Evolutionary conservation across 1,140 invertebrate genomes (phyloP), one percentile per base, ranked within the genome.

Genomic region (Trichomalopsis sarcophagae): DNA sequence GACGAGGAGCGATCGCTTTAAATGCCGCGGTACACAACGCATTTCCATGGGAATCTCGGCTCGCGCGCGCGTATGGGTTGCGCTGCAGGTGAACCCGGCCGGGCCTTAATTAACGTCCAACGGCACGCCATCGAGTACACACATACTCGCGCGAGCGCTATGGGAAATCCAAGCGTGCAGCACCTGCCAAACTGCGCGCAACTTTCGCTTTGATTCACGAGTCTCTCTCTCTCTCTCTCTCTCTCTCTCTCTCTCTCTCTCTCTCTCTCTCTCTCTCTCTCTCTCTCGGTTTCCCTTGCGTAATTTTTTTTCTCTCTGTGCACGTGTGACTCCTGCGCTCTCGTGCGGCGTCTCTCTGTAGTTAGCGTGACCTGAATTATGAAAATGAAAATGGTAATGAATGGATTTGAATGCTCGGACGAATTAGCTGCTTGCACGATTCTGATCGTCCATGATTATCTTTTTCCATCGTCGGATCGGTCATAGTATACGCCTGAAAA

Each of bases 131-230:
- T 78, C 77, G 81, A 84, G 62, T 76, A 77, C 69, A 76, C 17
- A n/a, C 73, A 30, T 79, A n/a, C 36, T 62, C 76, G 66, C 62
- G 50, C 83, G 77, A 40, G 82, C 78, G 77, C 85, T 91, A 92
- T 92, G 91, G 90, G 91, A 92, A 92, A 91, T 90, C 86, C 81
- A 86, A 89, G 88, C 84, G 30, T 80, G 87, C 81, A 88, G 87
- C 92, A 92, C 91, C 92, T 92, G 91, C 87, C 89, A 86, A 90
- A 91, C 90, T 36, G 73, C 87, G 87, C 84, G 87, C 86, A 86
- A 86, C 84, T 84, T 82, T 66, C 66, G 76, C 27, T 13, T 73
- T 62, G 78, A 78, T 6, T 69, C 27, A 47, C 75, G 76, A 33
- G 76, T 62, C 27, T 30, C 47, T 23, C 33, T 40, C 33, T 36